Base-by-base conservation (phyloP, 2,113 vertebrate genomes). In the Erinaceus europaeus region DNA sequence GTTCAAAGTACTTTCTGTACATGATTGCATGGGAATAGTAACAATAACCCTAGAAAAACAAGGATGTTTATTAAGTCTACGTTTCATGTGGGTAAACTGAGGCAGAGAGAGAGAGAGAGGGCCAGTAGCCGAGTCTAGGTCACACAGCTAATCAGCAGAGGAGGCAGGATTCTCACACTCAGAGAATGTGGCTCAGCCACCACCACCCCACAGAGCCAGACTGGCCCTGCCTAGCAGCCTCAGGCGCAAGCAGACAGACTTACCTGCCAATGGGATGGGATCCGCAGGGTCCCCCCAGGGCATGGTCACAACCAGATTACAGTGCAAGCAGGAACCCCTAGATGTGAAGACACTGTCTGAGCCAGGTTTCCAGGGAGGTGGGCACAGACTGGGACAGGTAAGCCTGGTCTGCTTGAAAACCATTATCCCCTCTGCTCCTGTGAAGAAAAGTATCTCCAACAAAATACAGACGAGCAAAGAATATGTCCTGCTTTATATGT, bases 51-150 rank as follows among this genome's bases (percentile, higher is more conserved):
- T 2, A 57, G 38, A 71, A 75, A 46, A 65, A 1, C 29, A n/a
- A n/a, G n/a, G n/a, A n/a, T n/a, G n/a, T n/a, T n/a, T n/a, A n/a
- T n/a, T n/a, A n/a, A n/a, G n/a, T n/a, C n/a, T n/a, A 52, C 50
- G 6, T 20, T 20, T 18, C 50, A 53, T 23, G 14, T 44, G 78
- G 72, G 53, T 48, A 84, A 84, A 93, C 36, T 4, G 73, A 94
- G 84, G 48, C 77, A 89, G 80, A 34, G 52, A 23, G 73, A 94
- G 84, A 42, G 73, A 89, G 80, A 34, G 52, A 23, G 32, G 6
- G 42, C 55, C 44, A 12, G 17, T 57, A 32, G 62, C 44, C 72
- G 44, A 36, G 36, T 64, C 48, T 67, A 46, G 50, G 38, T 52
- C 83, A 64, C 2, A 13, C 46, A 38, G 55, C 46, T 36, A 36